Conservation (phyloP, 2,888 invertebrate species). For the Limnephilus rhombicus region DNA sequence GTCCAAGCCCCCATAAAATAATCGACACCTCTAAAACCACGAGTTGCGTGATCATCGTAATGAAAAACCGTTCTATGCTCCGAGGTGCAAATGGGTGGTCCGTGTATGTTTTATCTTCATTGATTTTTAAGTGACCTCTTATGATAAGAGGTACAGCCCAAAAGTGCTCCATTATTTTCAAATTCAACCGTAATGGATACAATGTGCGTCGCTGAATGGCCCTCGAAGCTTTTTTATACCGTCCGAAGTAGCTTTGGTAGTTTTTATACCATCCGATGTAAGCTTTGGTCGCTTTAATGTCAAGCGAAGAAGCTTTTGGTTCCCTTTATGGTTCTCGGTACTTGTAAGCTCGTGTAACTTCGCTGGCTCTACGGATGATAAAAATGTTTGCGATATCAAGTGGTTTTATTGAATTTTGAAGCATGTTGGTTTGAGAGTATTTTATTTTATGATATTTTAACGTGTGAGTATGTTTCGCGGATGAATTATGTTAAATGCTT, state of each 20-base stretch:
- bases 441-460: not conserved
- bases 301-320: slow-evolving; percentile 50
- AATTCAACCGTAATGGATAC: slow-evolving; percentile 53
- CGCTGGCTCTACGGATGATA: not conserved
- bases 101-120: slow-evolving; percentile 65
- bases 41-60: slow-evolving; percentile 6
- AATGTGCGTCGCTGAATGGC: slow-evolving; percentile 33
- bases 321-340: slow-evolving; percentile 45
- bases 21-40: slow-evolving; percentile 1
- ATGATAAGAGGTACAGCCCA: slow-evolving; percentile 62
- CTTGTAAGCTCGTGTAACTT: slow-evolving; percentile 43
- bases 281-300: not conserved
- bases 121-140: slow-evolving; percentile 66
- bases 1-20: not conserved
- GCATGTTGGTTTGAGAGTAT: not conserved
- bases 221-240: slow-evolving; percentile 45
- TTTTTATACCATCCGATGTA: slow-evolving; percentile 32
- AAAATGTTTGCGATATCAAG: slow-evolving; percentile 39
- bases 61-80: slow-evolving; percentile 46
- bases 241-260: slow-evolving; percentile 1
- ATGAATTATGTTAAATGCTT: not conserved
- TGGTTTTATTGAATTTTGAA: slow-evolving; percentile 16
- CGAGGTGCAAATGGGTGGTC: slow-evolving; percentile 65
- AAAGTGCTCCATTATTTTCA: slow-evolving; percentile 65
- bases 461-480: not conserved